Percentiles rank a stretch among this genome's conserved stretches.
These are phyloP conservation scores for Drosophila algonquin DNA, from an alignment of 2,888 invertebrate species.

Conservation along the genomic window DNA sequence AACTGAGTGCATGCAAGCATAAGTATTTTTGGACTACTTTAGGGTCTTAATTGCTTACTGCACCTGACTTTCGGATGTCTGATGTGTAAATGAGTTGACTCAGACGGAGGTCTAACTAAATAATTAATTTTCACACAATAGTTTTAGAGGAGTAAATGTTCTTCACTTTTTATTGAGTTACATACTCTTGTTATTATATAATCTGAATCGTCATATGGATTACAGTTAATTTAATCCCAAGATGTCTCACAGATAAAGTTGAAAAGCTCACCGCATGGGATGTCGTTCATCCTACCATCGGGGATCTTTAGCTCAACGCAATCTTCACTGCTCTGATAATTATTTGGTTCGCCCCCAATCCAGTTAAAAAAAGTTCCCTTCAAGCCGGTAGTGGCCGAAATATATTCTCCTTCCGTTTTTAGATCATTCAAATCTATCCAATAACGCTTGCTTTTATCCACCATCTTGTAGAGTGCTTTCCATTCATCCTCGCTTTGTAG, in stretches of 20 bases:
- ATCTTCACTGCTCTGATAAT: no score
- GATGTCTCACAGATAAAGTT: neutral
- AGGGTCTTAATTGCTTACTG: no score
- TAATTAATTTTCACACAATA: constrained; percentile 1
- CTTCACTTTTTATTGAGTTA: neutral
- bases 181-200: no score
- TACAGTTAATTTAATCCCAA: neutral
- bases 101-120: neutral
- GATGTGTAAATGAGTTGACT: no score
- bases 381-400: neutral
- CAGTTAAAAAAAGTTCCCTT: neutral
- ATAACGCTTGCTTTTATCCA: neutral
- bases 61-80: no score
- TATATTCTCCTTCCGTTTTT: neutral
- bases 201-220: no score
- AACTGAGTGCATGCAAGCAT: no score
- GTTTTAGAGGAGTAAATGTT: neutral
- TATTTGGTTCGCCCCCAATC: no score
- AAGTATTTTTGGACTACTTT: no score
- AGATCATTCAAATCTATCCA: neutral
- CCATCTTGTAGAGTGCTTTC: neutral
- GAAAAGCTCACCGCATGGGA: neutral
- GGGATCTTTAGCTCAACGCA: no score
- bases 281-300: no score
- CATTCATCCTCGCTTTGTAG: constrained; percentile 8